Evolutionary conservation across 2,888 invertebrate species (phyloP), one percentile per base, ranked within the genome.

Genomic region (Neelides folsomi): DNA sequence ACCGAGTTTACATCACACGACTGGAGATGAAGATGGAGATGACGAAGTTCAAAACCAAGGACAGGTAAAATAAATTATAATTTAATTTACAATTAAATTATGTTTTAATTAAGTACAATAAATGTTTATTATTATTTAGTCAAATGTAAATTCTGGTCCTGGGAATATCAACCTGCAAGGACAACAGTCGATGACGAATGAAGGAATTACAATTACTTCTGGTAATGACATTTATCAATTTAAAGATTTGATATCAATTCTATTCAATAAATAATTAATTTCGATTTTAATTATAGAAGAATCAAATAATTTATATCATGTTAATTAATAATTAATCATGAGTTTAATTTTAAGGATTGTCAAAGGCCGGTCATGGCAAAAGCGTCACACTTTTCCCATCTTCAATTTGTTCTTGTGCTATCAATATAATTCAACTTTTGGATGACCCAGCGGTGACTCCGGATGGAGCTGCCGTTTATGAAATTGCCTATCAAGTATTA

Each of bases 371-470:
- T 50, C 60, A 60, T 44, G 58, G 59, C n/a, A 62, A 62, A 47
- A 60, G 64, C 15, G 75, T 66, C 73, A 75, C 93, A 0, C 75
- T 98, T 37, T 98, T 99, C 71, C 98, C 98, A 1, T 97, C 98
- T 0, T 89, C 87, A 42, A 75, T 99, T 19, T 95, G 98, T 70
- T 87, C 93, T 0, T 90, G 95, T 0, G 93, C 94, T 0, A 83
- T 97, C 49, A 88, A 88, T 69, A 92, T 99, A 55, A 86, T 98
- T 12, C 83, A 87, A 65, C 77, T 97, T 50, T 73, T 99, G 46
- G 95, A 98, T 67, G 98, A 99, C 71, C 86, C 92, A 0, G 93
- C 95, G 1, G 94, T 98, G 4, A 88, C 92, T 0, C 75, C 79
- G 2, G 92, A 94, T 68, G 97, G 97, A 0, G 84, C 85, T 67